Conservation (phyloP, 2,113 vertebrate genomes). For the Gymnarchus niloticus region DNA sequence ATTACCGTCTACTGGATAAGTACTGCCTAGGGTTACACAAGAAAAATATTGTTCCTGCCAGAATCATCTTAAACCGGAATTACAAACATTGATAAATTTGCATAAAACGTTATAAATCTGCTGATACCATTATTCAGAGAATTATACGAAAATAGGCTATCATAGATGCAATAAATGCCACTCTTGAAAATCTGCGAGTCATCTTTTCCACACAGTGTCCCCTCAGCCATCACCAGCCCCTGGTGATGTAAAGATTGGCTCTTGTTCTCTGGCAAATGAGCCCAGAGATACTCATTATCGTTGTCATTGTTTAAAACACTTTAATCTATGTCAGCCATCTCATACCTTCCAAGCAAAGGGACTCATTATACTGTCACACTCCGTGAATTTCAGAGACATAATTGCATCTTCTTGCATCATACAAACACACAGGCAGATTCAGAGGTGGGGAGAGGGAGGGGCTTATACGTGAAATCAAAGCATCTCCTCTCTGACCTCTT, state of each 20-base stretch:
- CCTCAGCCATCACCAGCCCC: not conserved
- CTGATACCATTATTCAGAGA: not conserved
- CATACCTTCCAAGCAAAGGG: conserved; percentile 10
- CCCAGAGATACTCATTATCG: not conserved
- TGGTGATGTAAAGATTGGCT: not conserved
- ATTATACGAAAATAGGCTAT: not conserved
- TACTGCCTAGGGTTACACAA: not conserved
- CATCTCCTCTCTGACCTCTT: not conserved
- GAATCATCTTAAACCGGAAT: not conserved
- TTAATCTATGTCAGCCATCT: not conserved
- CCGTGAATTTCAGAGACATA: not conserved
- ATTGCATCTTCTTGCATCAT: conserved; percentile 3
- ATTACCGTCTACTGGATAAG: too few species aligned
- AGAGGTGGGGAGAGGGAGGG: not conserved
- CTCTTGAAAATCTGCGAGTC: not conserved
- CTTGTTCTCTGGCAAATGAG: not conserved
- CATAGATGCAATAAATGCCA: not conserved
- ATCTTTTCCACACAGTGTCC: not conserved
- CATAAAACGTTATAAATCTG: not conserved
- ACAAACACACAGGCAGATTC: not conserved
- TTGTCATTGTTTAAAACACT: not conserved
- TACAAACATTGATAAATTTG: not conserved
- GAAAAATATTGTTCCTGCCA: not conserved
- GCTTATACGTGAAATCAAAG: not conserved
- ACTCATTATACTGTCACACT: conserved; percentile 13